Evolutionary conservation across 2,888 invertebrate genomes (phyloP), one percentile per base, ranked within the genome.

Genomic region (Nomada fabriciana): DNA sequence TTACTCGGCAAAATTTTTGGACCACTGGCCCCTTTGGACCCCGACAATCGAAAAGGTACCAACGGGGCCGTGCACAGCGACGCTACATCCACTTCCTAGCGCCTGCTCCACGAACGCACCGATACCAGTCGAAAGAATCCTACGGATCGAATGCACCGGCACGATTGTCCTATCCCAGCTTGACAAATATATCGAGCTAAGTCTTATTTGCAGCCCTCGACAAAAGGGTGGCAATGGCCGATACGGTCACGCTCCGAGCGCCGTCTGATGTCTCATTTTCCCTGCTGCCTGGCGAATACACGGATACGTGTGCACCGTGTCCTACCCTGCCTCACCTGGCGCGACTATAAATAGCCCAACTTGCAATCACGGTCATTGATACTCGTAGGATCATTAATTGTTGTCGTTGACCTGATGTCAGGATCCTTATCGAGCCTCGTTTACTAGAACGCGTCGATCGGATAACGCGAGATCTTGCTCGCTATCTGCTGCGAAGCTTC

Each of bases 1-100:
- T 93, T 93, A 93, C 93, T 91, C 90, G 92, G 89, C 92, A 93
- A 79, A 92, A 90, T 90, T 90, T 89, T 86, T 75, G 73, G 85
- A 76, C 78, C 83, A 65, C 43, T 74, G 80, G 53, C 77, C 78
- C 77, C 29, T 63, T 55, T 65, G 73, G 71, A 59, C 43, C 59
- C 10, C 55, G 76, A 10, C 42, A 57, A 60, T 57, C 81, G 15
- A 60, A 63, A 80, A 76, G 73, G 69, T 65, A 68, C 60, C 74
- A 61, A 53, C 10, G 23, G 23, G 50, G 36, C 23, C 55, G 69
- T 25, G 52, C 20, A 74, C 55, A 20, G 18, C 52, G 43, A 69
- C 63, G 42, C 65, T 52, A 55, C 20, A 13, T 72, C 50, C 67
- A 18, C 59, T 73, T 53, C 57, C 69, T 64, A 36, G 36, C 18